A percentile compares a stretch with the other conserved stretches of the same genome.
Conservation (phyloP, 2,797 vertebrate species). For the Megaceryle alcyon region DNA sequence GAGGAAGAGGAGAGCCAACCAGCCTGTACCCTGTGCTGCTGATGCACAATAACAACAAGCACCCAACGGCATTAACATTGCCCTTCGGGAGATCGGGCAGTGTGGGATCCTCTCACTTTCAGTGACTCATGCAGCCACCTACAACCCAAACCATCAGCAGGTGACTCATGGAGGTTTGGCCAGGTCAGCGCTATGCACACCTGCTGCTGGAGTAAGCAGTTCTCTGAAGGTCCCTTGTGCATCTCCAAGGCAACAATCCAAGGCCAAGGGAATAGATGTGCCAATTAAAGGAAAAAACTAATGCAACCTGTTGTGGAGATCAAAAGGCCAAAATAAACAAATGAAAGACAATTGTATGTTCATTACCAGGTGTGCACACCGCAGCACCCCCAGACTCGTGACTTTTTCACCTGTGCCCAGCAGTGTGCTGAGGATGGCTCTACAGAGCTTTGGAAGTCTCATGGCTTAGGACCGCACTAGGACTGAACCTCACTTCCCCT, state of each 20-base stretch:
- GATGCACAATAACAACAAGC: not conserved
- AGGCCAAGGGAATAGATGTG: constrained; percentile 13
- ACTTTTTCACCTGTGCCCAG: not conserved
- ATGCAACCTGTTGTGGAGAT: not conserved
- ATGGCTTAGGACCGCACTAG: not conserved
- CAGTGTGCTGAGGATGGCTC: not conserved
- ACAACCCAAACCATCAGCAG: not conserved
- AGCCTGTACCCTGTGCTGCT: not conserved
- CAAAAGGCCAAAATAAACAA: constrained; percentile 21
- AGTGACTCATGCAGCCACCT: constrained; percentile 1
- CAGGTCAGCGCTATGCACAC: constrained; percentile 19
- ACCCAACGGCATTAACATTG: not conserved
- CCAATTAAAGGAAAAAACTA: constrained; percentile 28
- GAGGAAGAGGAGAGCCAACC: not conserved
- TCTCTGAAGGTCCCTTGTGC: not conserved
- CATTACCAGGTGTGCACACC: not conserved
- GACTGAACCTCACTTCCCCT: not conserved
- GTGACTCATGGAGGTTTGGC: constrained; percentile 4
- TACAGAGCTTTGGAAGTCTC: not conserved
- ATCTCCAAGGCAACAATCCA: constrained; percentile 58
- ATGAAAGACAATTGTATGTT: not conserved
- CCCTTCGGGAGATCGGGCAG: not conserved
- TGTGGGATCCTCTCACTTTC: constrained; percentile 6
- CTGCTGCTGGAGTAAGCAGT: constrained; percentile 47
- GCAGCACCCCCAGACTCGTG: not conserved